These are phyloP conservation scores for Andrena trimmerana DNA, from an alignment of 2,888 invertebrate genomes.

Conservation along the genomic window DNA sequence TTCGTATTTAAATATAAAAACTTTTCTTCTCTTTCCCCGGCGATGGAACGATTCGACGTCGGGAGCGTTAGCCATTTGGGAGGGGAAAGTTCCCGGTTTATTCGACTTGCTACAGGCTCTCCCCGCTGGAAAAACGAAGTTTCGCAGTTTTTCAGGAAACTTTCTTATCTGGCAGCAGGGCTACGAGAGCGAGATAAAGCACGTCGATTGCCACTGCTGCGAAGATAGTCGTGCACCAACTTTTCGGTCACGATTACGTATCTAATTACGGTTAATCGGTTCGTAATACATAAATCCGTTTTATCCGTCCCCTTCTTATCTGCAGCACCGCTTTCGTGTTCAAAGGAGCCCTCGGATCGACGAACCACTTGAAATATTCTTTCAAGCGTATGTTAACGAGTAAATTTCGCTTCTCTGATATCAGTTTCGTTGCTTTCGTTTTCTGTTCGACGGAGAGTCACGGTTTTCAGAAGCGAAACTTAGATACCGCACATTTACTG, in stretches of 20 bases:
- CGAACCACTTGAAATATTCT: background rate
- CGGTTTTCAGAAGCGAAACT: background rate
- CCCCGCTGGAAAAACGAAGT: conserved; percentile 49
- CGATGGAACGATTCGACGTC: conserved; percentile 30
- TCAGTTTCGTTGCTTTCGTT: no score
- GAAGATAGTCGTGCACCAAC: conserved; percentile 35
- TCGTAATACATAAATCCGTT: conserved; percentile 58
- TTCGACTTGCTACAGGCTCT: conserved; percentile 45
- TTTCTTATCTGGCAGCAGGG: conserved; percentile 58
- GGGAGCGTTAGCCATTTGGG: conserved; percentile 47
- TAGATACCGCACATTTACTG: no score
- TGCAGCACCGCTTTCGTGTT: background rate
- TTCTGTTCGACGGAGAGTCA: no score
- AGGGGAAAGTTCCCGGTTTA: conserved; percentile 52
- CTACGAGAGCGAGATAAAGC: conserved; percentile 51
- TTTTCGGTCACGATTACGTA: conserved; percentile 54
- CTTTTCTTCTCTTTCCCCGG: background rate
- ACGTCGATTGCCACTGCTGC: conserved; percentile 51
- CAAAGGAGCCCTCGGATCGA: background rate
- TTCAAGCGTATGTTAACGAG: background rate
- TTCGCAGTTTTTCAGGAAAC: conserved; percentile 65
- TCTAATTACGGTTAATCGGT: conserved; percentile 69
- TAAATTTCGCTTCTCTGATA: background rate
- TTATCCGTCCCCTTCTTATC: conserved; percentile 37
- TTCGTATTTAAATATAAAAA: conserved; percentile 49